Evolutionary conservation across 2,888 invertebrate species (phyloP).

Genomic region (Drosophila paranaensis): DNA sequence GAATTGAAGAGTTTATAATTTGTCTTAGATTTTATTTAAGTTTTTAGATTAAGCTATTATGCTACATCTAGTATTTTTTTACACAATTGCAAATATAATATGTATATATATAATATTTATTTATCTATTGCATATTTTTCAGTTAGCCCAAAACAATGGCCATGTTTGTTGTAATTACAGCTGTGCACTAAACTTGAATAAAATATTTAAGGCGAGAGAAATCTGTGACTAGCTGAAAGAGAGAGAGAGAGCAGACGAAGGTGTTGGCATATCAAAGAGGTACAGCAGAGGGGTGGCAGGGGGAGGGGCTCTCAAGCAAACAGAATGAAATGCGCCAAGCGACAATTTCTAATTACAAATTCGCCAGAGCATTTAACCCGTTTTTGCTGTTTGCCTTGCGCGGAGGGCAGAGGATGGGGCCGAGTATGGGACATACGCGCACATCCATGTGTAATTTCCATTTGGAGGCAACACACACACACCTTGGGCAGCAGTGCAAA

Average conservation of each 20-base stretch:
- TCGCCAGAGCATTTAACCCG: conserved; percentile 81
- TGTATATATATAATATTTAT: neutral
- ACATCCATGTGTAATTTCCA: conserved; percentile 59
- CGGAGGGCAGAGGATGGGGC: neutral
- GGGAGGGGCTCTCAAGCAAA: conserved; percentile 57
- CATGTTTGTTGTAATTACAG: conserved; percentile 41
- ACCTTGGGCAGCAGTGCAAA: conserved; percentile 58
- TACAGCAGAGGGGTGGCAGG: too few relatives aligned
- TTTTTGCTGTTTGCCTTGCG: conserved; percentile 67
- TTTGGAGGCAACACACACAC: conserved; percentile 34
- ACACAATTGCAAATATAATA: too few relatives aligned
- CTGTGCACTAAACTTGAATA: conserved; percentile 40
- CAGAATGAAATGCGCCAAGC: conserved; percentile 75
- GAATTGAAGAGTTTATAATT: too few relatives aligned
- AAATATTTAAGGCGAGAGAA: conserved; percentile 52
- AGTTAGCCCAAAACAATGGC: neutral
- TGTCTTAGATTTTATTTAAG: too few relatives aligned
- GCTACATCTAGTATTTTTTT: too few relatives aligned
- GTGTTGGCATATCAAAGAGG: neutral
- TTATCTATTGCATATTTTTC: neutral
- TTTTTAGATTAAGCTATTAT: too few relatives aligned
- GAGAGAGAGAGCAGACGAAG: neutral
- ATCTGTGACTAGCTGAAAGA: conserved; percentile 34
- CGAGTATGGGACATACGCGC: conserved; percentile 40
- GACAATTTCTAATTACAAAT: conserved; percentile 83